Conservation (phyloP, 2,888 invertebrate species). For the Noctua janthe region DNA sequence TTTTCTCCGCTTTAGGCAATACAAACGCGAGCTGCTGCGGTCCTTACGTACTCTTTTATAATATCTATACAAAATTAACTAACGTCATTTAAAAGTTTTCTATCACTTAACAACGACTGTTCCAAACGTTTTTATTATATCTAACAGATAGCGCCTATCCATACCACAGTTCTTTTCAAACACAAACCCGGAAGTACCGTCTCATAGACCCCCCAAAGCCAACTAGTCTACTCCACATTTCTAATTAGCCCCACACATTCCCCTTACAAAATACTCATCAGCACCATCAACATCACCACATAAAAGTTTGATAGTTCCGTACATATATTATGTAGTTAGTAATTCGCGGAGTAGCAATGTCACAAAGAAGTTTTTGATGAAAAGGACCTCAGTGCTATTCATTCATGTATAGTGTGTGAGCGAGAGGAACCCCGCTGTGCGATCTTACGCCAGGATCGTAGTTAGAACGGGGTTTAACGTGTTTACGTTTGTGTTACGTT, state of each 20-base stretch:
- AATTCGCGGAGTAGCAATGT: conserved; percentile 70
- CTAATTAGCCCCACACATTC: conserved; percentile 40
- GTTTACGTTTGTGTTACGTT: conserved; percentile 11
- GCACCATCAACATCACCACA: conserved; percentile 30
- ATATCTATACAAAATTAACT: neutral
- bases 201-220: neutral
- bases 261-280: conserved; percentile 44
- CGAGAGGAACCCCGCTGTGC: conserved; percentile 75
- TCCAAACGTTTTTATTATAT: neutral
- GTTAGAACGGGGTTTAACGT: conserved; percentile 6
- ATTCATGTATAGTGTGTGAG: conserved; percentile 83
- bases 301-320: conserved; percentile 58
- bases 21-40: neutral
- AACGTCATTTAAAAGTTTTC: neutral
- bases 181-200: conserved; percentile 15
- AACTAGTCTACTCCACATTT: conserved; percentile 21
- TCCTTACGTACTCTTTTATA: neutral
- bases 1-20: neutral
- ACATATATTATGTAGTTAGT: conserved; percentile 65
- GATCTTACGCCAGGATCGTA: conserved; percentile 75
- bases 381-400: conserved; percentile 84
- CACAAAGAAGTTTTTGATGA: conserved; percentile 83
- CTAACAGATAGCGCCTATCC: neutral
- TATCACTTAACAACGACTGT: neutral
- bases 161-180: conserved; percentile 5